A percentile compares a stretch with the other conserved stretches of the same genome.
These are phyloP conservation scores for Saccostrea cuccullata DNA, from an alignment of 1,140 invertebrate genomes.

Conservation along the genomic window DNA sequence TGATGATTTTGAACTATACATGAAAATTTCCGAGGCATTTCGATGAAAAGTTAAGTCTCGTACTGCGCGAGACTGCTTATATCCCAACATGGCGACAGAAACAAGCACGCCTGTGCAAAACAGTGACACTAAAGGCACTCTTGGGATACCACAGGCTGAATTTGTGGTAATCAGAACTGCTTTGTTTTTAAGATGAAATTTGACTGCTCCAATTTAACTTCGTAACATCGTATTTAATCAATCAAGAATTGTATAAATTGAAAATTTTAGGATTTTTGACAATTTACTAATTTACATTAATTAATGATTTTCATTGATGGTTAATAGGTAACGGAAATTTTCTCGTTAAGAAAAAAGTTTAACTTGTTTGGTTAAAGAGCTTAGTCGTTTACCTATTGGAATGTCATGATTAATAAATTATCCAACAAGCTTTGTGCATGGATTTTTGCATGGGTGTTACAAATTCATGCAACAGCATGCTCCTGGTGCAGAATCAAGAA, in stretches of 20 bases:
- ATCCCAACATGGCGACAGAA: constrained; percentile 67
- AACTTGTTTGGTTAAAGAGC: too few relatives aligned
- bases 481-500: not conserved
- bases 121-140: constrained; percentile 42
- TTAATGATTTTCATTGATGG: too few relatives aligned
- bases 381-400: too few relatives aligned
- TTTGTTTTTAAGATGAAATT: not conserved
- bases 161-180: constrained; percentile 66
- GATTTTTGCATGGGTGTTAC: too few relatives aligned
- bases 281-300: too few relatives aligned
- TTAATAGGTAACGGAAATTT: too few relatives aligned
- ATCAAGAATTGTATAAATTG: too few relatives aligned
- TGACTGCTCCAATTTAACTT: not conserved
- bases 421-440: too few relatives aligned
- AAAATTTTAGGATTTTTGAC: too few relatives aligned
- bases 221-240: too few relatives aligned
- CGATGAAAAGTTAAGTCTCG: not conserved
- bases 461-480: not conserved
- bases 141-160: constrained; percentile 68
- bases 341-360: too few relatives aligned
- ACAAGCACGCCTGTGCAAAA: constrained; percentile 54
- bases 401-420: not conserved
- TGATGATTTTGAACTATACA: not conserved
- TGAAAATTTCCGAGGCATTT: not conserved
- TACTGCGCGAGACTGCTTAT: not conserved